A percentile compares a stretch with the other conserved stretches of the same genome.
Evolutionary conservation across 2,113 vertebrate species (phyloP).

Genomic region (Callaeas wilsoni): DNA sequence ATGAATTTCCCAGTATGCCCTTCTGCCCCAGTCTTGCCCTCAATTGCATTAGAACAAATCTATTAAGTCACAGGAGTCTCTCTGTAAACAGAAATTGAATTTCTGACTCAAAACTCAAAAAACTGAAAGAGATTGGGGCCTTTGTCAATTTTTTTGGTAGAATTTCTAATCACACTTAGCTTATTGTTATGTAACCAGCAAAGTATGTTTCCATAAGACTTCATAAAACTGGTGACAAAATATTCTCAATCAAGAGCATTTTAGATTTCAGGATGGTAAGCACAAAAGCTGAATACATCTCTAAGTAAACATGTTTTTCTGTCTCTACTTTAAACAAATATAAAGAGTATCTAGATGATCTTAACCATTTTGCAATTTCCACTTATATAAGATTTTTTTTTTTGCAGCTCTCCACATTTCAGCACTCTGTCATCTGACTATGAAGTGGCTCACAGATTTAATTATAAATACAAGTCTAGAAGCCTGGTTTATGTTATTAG

Average conservation of each 20-base stretch:
- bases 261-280: neutral
- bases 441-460: neutral
- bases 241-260: neutral
- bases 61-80: neutral
- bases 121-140: neutral
- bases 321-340: neutral
- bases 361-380: neutral
- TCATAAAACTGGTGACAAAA: neutral
- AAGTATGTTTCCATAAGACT: neutral
- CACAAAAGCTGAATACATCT: neutral
- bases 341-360: neutral
- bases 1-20: neutral
- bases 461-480: neutral
- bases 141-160: neutral
- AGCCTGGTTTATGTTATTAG: neutral
- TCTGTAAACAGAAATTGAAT: neutral
- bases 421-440: slow-evolving; percentile 8
- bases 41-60: neutral
- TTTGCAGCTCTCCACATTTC: neutral
- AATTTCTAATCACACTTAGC: neutral
- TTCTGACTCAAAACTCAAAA: neutral
- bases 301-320: neutral
- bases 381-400: neutral
- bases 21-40: neutral
- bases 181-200: neutral